Percentiles rank a stretch among this genome's conserved stretches.
These are phyloP conservation scores for Choloepus didactylus DNA, from an alignment of 2,797 vertebrate genomes.

Conservation along the genomic window DNA sequence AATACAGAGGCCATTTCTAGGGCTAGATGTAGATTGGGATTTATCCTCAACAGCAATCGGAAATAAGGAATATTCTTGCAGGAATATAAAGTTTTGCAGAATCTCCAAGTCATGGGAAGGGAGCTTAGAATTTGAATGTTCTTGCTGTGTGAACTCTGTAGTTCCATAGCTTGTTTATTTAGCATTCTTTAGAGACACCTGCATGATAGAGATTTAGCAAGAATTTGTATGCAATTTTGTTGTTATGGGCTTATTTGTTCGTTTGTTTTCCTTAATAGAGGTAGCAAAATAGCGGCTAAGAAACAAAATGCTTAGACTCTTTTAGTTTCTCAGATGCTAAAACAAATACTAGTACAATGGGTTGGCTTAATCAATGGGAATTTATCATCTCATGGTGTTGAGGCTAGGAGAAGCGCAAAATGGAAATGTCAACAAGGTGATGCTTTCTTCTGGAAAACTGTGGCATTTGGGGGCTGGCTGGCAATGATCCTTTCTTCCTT, in stretches of 20 bases:
- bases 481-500: too few relatives aligned
- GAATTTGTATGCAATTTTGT: constrained; percentile 33
- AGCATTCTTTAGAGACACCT: not conserved
- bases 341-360: too few relatives aligned
- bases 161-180: not conserved
- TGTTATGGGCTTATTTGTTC: not conserved
- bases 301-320: not conserved
- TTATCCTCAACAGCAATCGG: not conserved
- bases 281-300: constrained; percentile 27
- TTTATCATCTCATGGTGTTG: too few relatives aligned
- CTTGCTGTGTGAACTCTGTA: not conserved
- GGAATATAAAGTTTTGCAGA: not conserved
- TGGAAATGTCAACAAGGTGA: too few relatives aligned
- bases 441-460: too few relatives aligned
- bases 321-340: constrained; percentile 16
- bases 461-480: too few relatives aligned
- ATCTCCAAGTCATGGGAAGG: not conserved
- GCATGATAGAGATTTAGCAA: not conserved
- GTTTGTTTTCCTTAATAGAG: not conserved
- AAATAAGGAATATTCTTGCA: not conserved
- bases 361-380: too few relatives aligned
- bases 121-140: not conserved
- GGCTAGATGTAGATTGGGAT: not conserved
- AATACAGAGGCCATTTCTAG: constrained; percentile 23
- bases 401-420: too few relatives aligned